Evolutionary conservation across 2,888 invertebrate species (phyloP).

Genomic region (Dynastes maya): DNA sequence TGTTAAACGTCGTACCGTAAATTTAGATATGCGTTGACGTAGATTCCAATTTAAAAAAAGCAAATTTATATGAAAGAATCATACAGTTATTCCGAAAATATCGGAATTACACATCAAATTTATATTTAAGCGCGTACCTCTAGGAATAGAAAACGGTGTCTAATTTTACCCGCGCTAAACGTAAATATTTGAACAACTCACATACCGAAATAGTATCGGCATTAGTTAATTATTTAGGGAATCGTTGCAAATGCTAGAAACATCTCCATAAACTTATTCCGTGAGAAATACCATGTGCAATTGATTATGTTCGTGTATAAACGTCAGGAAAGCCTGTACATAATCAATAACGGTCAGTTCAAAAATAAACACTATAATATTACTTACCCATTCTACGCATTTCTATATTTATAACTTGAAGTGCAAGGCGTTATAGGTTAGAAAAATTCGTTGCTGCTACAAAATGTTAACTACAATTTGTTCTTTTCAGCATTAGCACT

Average conservation of each 20-base stretch:
- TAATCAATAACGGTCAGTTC: slow-evolving; percentile 20
- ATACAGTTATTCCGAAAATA: slow-evolving; percentile 40
- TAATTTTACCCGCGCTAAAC: slow-evolving; percentile 31
- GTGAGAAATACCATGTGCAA: slow-evolving; percentile 43
- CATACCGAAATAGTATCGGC: slow-evolving; percentile 44
- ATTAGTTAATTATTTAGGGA: slow-evolving; percentile 47
- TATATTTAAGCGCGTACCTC: slow-evolving; percentile 41
- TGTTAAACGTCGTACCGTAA: slow-evolving; percentile 20
- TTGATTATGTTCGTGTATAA: slow-evolving; percentile 24
- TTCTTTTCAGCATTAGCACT: too few relatives aligned
- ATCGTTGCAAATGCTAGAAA: slow-evolving; percentile 42
- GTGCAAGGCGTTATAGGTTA: not conserved
- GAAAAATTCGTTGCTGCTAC: too few relatives aligned
- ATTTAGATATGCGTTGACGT: slow-evolving; percentile 40
- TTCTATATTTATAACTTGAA: slow-evolving; percentile 22
- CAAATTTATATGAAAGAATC: slow-evolving; percentile 42
- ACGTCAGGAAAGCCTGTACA: slow-evolving; percentile 18
- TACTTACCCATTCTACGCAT: slow-evolving; percentile 15
- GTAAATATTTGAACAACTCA: slow-evolving; percentile 48
- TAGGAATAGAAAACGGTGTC: slow-evolving; percentile 27
- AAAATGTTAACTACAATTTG: too few relatives aligned
- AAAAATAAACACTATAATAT: slow-evolving; percentile 35
- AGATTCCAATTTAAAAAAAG: slow-evolving; percentile 28
- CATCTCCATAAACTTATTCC: slow-evolving; percentile 42
- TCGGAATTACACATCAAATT: slow-evolving; percentile 46